These are phyloP conservation scores for Himalopsyche tibetana DNA, from an alignment of 2,888 invertebrate genomes.

Conservation along the genomic window DNA sequence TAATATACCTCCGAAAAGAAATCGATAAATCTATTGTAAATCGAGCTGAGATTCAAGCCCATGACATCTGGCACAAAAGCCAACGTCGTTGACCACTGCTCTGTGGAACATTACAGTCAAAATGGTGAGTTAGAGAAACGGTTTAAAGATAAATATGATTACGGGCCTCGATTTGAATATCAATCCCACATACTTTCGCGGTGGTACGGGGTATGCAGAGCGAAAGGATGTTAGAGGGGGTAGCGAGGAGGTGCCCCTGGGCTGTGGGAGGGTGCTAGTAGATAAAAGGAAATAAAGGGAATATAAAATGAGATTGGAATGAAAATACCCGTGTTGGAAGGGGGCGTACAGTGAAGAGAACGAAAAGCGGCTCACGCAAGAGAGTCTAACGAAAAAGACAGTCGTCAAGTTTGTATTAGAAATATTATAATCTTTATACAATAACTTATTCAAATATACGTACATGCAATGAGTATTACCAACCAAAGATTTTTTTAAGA, in stretches of 20 bases:
- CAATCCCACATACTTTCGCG: conserved; percentile 50
- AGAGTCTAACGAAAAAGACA: not conserved
- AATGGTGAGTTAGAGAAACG: too few species aligned
- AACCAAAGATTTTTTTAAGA: too few species aligned
- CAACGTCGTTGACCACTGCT: too few species aligned
- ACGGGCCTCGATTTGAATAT: conserved; percentile 28
- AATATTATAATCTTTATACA: not conserved
- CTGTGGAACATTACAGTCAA: too few species aligned
- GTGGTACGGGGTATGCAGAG: conserved; percentile 46
- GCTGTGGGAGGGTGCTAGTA: conserved; percentile 59
- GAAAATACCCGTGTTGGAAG: conserved; percentile 62
- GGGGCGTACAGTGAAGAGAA: conserved; percentile 1
- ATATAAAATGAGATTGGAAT: conserved; percentile 66
- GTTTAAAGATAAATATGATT: not conserved
- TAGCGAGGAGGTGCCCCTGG: conserved; percentile 59
- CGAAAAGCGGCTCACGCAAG: conserved; percentile 4
- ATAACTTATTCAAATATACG: too few species aligned
- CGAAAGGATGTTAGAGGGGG: not conserved
- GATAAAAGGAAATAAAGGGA: conserved; percentile 66
- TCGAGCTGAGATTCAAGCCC: too few species aligned
- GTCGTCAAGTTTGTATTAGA: not conserved
- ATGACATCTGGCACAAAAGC: too few species aligned
- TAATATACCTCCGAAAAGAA: too few species aligned
- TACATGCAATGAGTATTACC: too few species aligned
- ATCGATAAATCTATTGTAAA: too few species aligned